Evolutionary conservation across 2,888 invertebrate species (phyloP), one percentile per base, ranked within the genome.

Genomic region (Diaprepes abbreviatus): DNA sequence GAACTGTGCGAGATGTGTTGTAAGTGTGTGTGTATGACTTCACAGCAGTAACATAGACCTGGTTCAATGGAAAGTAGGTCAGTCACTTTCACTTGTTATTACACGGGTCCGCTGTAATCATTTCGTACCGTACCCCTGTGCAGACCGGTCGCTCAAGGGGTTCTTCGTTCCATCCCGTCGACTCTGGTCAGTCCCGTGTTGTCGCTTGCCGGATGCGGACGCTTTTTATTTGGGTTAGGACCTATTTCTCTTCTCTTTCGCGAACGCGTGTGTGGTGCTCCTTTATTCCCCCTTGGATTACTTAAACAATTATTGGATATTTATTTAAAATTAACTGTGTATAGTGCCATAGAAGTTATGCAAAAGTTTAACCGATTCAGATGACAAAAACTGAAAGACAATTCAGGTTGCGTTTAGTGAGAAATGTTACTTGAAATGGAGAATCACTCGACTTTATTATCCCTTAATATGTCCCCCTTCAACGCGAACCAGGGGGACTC

Each of bases 21-120:
- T 81, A 80, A 80, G 80, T 75, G 76, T 70, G 81, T 64, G 43
- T 66, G 80, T 82, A 82, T 82, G 83, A 83, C 82, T 83, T 80
- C 83, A 82, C 83, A 81, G 82, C 81, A 80, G 81, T 91, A 92
- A 93, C 93, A 93, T 93, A 93, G 93, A 93, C 93, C 93, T 93
- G 93, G 92, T 93, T 93, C 91, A 90, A 88, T 88, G 89, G 91
- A 93, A 94, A 93, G 93, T 93, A 90, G 93, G 93, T 93, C 93
- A 92, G 88, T 92, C 91, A 92, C 92, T 92, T 92, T 92, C 92
- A 92, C 92, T 92, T 91, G 91, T 91, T 92, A 91, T 92, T 91
- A 90, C 91, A 91, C 90, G 89, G 90, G 88, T 87, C 87, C 88
- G 87, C 88, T 87, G 89, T 89, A 89, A 89, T 89, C 89, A 89